phyloP scores from a whole-genome alignment of 2,797 vertebrate genomes.

The Tenualosa ilisha region DNA sequence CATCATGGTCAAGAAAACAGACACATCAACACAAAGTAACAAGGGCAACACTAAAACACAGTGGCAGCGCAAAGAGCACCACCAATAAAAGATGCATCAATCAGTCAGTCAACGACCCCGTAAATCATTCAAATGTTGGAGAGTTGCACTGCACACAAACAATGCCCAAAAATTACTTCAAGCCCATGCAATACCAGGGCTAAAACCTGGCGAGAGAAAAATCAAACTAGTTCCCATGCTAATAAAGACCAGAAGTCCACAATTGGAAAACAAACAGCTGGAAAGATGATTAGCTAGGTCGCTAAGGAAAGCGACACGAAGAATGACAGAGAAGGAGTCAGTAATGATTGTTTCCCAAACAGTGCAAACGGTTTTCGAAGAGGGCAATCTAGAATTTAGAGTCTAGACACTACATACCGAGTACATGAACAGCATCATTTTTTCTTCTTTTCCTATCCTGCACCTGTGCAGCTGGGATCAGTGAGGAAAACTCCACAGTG shows the following conservation, averaged over 20 bases:
- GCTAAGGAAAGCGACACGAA: slow-evolving; percentile 12
- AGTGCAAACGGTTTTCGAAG: slow-evolving; percentile 26
- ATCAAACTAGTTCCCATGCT: slow-evolving; percentile 46
- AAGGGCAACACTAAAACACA: background rate
- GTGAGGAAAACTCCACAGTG: slow-evolving; percentile 47
- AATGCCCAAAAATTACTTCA: slow-evolving; percentile 31
- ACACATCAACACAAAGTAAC: background rate
- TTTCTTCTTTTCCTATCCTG: slow-evolving; percentile 55
- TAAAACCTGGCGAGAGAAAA: slow-evolving; percentile 31
- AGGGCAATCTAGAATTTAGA: slow-evolving; percentile 13
- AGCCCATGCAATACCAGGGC: slow-evolving; percentile 39
- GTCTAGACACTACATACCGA: slow-evolving; percentile 51
- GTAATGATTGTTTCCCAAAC: slow-evolving; percentile 40
- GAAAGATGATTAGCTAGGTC: slow-evolving; percentile 15
- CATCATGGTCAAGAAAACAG: background rate
- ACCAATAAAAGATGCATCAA: slow-evolving; percentile 2
- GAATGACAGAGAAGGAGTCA: slow-evolving; percentile 27
- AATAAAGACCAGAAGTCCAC: slow-evolving; percentile 49
- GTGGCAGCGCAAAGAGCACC: background rate
- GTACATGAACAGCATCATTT: slow-evolving; percentile 36
- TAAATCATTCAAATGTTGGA: background rate
- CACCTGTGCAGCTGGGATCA: slow-evolving; percentile 50
- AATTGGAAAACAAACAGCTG: slow-evolving; percentile 21
- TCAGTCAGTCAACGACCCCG: background rate
- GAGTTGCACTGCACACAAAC: slow-evolving; percentile 16